Evolutionary conservation across 2,113 vertebrate species (phyloP).

Genomic region (Aviceda subcristata): DNA sequence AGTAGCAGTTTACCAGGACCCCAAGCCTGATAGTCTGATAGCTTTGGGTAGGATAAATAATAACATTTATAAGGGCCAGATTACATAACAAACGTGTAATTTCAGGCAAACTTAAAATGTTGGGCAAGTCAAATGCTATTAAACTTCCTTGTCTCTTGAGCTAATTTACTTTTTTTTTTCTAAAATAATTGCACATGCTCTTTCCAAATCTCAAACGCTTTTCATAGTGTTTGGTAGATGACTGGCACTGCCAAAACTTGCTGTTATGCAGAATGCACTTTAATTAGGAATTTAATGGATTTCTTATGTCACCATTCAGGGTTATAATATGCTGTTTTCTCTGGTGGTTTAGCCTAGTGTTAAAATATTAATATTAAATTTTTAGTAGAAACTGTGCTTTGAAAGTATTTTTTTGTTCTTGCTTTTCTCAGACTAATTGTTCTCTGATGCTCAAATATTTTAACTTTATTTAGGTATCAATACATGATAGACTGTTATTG

Average conservation of each 20-base stretch:
- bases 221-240: slow-evolving; percentile 8
- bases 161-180: background rate
- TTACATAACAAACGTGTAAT: background rate
- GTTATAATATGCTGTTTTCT: slow-evolving; percentile 22
- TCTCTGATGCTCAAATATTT: background rate
- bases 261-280: slow-evolving; percentile 35
- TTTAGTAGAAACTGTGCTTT: slow-evolving; percentile 23
- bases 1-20: background rate
- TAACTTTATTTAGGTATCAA: background rate
- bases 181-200: background rate
- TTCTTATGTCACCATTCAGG: slow-evolving; percentile 11
- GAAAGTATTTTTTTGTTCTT: background rate
- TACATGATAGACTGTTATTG: background rate
- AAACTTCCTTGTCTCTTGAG: background rate
- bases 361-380: slow-evolving; percentile 31
- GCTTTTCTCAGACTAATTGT: background rate
- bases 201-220: slow-evolving; percentile 7
- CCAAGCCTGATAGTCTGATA: background rate
- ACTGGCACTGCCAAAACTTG: background rate
- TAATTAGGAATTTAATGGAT: slow-evolving; percentile 55
- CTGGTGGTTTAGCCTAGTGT: background rate
- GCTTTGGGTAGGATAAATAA: background rate
- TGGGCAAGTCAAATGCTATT: background rate
- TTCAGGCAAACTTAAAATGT: background rate
- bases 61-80: background rate